phyloP scores from a whole-genome alignment of 2,797 vertebrate species.

The Pseudochirops corinnae region DNA sequence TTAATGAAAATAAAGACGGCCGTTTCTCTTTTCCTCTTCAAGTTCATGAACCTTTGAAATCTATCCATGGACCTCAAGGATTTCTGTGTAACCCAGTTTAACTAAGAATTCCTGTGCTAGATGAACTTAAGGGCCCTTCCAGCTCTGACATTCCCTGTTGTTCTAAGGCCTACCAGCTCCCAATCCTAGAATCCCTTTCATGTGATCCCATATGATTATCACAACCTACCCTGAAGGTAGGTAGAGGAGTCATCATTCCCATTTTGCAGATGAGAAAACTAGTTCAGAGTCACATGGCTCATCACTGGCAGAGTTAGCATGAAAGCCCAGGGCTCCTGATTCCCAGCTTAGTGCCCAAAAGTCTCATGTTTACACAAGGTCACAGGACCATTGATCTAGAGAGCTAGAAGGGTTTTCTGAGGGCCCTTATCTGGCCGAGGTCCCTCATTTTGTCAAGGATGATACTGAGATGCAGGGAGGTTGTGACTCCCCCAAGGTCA shows the following conservation, averaged over 20 bases:
- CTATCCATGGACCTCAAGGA: neutral
- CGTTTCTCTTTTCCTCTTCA: neutral
- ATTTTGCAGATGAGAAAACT: constrained; percentile 34
- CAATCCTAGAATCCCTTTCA: neutral
- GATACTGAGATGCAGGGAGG: neutral
- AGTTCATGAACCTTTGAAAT: neutral
- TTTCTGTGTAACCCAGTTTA: neutral
- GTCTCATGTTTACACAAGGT: neutral
- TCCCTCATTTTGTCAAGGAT: neutral
- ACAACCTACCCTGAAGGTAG: neutral
- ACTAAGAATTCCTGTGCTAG: neutral
- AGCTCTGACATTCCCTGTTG: neutral
- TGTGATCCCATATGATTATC: neutral
- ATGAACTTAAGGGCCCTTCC: neutral
- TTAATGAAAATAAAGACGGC: neutral
- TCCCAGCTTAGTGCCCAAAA: neutral
- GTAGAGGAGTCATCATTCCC: neutral
- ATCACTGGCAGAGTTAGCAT: neutral
- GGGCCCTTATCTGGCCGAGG: neutral
- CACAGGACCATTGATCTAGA: neutral
- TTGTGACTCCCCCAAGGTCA: neutral
- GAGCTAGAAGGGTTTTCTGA: neutral
- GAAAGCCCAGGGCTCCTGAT: neutral
- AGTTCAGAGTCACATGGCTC: neutral
- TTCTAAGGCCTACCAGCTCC: neutral